Base-by-base conservation (phyloP, 2,113 vertebrate species). In the Dascyllus trimaculatus region DNA sequence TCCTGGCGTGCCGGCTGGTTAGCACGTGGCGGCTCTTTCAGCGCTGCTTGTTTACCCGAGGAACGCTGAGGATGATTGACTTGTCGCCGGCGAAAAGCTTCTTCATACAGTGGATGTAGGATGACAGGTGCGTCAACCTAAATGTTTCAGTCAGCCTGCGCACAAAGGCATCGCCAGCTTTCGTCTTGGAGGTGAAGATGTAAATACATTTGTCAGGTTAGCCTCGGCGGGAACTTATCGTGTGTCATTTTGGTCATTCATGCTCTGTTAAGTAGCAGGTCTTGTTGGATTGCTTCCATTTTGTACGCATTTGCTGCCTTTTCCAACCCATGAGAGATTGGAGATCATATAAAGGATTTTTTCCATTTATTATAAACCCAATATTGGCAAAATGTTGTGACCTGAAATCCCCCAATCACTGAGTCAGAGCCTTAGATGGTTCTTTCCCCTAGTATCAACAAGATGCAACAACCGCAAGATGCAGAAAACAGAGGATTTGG, bases 51-150 rank as follows among this genome's bases (percentile, higher is more conserved):
- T 91, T 91, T 89, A 89, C 88, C 65, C 32, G 61, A 21, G 35
- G 49, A 49, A 49, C 64, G 64, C 38, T 57, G 78, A 58, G 71
- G 82, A 88, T 92, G 92, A 94, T 90, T 92, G 89, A 92, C 88
- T 87, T 82, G 82, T 92, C 51, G 80, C 78, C 45, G 78, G 61
- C 1, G 52, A 70, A 8, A 79, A 91, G 85, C 87, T 68, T 69
- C 80, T 60, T 78, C 35, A 35, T 81, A 74, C 67, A 80, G 75
- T 83, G 85, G 86, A 71, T 91, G 80, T 60, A 64, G 71, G 75
- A 73, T 80, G 85, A 85, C 80, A 76, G 81, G 62, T 61, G 82
- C 84, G 29, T 79, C 75, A 75, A 25, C 51, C 57, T 57, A 52
- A 52, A 81, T 87, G 82, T 86, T 88, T 63, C 62, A 45, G 80